Percentiles rank a stretch among this genome's conserved stretches.
Evolutionary conservation across 1,140 invertebrate species (phyloP).

Genomic region (Spodoptera frugiperda): DNA sequence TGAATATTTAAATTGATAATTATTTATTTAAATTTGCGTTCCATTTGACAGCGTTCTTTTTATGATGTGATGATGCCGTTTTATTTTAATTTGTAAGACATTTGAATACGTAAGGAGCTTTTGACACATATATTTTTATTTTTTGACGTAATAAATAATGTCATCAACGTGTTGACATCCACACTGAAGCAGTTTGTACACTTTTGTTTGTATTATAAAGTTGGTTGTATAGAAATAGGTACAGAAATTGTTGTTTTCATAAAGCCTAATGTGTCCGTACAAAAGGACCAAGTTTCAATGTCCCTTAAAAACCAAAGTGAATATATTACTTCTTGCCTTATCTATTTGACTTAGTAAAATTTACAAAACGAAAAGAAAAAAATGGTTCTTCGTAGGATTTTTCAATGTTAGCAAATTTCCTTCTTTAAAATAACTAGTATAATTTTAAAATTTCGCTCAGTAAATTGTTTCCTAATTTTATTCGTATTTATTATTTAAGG

Average conservation of each 20-base stretch:
- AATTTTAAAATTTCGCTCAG: conserved; percentile 56
- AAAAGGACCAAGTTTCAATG: not conserved
- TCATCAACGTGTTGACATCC: conserved; percentile 5
- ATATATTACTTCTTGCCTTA: conserved; percentile 20
- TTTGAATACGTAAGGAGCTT: not conserved
- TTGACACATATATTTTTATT: not conserved
- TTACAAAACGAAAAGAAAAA: not conserved
- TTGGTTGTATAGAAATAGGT: conserved; percentile 1
- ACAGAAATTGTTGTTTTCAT: conserved; percentile 11
- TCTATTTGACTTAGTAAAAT: conserved; percentile 18
- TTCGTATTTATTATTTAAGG: conserved; percentile 45
- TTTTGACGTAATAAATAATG: not conserved
- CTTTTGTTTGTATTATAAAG: not conserved
- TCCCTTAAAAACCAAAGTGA: not conserved
- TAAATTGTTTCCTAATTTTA: conserved; percentile 62
- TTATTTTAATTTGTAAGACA: not conserved
- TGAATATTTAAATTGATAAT: not conserved
- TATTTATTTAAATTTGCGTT: too few species aligned
- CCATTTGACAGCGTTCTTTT: not conserved
- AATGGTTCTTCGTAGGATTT: not conserved
- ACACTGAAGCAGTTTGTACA: not conserved
- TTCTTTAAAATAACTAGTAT: not conserved
- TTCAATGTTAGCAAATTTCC: conserved; percentile 5
- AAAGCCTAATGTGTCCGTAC: not conserved
- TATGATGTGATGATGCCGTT: not conserved